These are phyloP conservation scores for Peucedramus taeniatus DNA, from an alignment of 2,113 vertebrate species.

Conservation along the genomic window DNA sequence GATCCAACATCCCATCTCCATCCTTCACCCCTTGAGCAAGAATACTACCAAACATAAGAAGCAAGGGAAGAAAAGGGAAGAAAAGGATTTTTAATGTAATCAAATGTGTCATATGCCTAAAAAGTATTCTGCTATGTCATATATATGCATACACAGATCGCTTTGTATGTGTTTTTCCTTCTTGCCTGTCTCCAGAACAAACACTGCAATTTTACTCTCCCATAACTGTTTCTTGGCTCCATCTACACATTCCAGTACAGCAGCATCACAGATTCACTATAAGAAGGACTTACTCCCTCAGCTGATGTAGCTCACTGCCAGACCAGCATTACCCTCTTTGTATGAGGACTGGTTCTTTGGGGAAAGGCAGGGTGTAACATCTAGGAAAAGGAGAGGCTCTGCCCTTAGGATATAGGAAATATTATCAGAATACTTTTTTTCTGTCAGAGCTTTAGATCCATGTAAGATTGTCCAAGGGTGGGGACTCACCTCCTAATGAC, in stretches of 20 bases:
- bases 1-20: not conserved
- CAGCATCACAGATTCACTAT: not conserved
- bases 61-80: not conserved
- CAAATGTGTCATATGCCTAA: not conserved
- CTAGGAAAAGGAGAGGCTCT: not conserved
- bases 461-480: not conserved
- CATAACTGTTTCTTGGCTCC: constrained; percentile 42
- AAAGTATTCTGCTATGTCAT: not conserved
- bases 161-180: not conserved
- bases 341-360: not conserved
- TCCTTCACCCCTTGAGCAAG: not conserved
- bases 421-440: not conserved
- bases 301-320: not conserved
- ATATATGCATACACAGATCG: not conserved
- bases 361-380: not conserved
- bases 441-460: not conserved
- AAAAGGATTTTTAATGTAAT: not conserved
- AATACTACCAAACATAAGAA: not conserved
- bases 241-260: not conserved
- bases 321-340: not conserved
- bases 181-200: constrained; percentile 8
- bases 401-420: not conserved
- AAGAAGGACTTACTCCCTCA: not conserved
- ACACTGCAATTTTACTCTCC: constrained; percentile 38
- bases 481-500: not conserved